Base-by-base conservation (phyloP, 2,797 vertebrate species). In the Tamandua tetradactyla region DNA sequence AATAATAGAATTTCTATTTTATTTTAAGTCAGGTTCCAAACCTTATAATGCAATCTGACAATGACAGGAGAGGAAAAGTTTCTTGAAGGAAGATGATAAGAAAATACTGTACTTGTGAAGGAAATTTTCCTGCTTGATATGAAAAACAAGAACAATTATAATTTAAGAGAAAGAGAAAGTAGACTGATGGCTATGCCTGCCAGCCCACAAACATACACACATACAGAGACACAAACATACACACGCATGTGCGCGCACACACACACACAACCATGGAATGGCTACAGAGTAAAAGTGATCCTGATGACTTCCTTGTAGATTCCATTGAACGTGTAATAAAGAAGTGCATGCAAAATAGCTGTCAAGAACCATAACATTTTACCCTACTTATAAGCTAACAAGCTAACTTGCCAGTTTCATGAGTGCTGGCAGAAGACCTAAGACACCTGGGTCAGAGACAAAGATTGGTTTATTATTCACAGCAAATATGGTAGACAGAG, bases 141-240 rank as follows among this genome's bases (percentile, higher is more conserved):
- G 42, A 91, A 91, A 69, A 84, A 18, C 8, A 83, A 91, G 72
- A 72, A 78, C 37, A 91, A 47, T 74, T 87, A 74, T 49, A 94
- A 72, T 61, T 94, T 49, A 87, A 83, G 25, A 82, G 3, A 72
- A 42, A 69, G 25, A 52, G 3, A 72, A 42, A 69, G 25, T 17
- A 52, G 52, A 52, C 15, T 52, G 52, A 52, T 78, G 44, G 4
- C 14, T 78, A 44, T 32, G 17, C n/a, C 40, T 72, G 17, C 87
- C 49, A 71, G 79, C 57, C 22, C 47, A 55, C 20, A 74, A 13
- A 89, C 2, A 61, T 18, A 76, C 20, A 89, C 2, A 61, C 23
- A 76, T 14, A 74, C 18, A 86, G 32, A 71, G 10, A 47, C 61
- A 40, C 68, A 61, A 59, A 37, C 52, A 79, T 49, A 55, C 20